Evolutionary conservation across 2,113 vertebrate genomes (phyloP), one percentile per base, ranked within the genome.

Genomic region (Camelus bactrianus): DNA sequence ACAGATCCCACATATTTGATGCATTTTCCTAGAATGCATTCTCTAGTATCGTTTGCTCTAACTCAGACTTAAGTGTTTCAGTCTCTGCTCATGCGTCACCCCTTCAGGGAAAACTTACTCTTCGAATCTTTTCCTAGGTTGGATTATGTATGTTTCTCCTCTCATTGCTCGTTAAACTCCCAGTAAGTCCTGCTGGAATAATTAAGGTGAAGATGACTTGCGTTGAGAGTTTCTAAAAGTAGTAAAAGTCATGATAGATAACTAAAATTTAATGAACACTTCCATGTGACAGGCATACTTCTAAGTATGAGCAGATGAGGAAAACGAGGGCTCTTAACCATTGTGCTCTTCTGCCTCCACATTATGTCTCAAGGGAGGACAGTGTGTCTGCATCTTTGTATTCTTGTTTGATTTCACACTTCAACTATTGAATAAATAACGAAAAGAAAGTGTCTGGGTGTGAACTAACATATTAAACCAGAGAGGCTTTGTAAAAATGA

Each of bases 231-330:
- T 81, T 93, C 75, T 14, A 35, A 60, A 87, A 70, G 54, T 2
- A 92, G 42, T n/a, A 73, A 46, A 10, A 84, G 30, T 56, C 70
- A 92, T 35, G 30, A 38, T 50, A 87, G n/a, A n/a, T 76, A 87
- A 87, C 13, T 38, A 84, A 84, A 73, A 89, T 84, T 32, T 14
- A 70, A 38, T 5, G 13, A n/a, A 15, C 24, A 64, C 15, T 76
- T 81, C 8, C 12, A 11, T 8, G 6, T 26, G 24, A 15, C 20
- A 72, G 67, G 19, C 38, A 75, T 30, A 56, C 16, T 58, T 28
- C 38, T 73, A 54, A 52, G 65, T 56, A 79, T 69, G 52, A 35
- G 54, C 16, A 65, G 42, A 64, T 52, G 24, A 86, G 24, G 64
- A 91, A 69, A 52, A 46, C 0, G 12, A 52, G 8, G 6, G 7